Base-by-base conservation (phyloP, 2,113 vertebrate genomes). In the Mystacornis crossleyi region DNA sequence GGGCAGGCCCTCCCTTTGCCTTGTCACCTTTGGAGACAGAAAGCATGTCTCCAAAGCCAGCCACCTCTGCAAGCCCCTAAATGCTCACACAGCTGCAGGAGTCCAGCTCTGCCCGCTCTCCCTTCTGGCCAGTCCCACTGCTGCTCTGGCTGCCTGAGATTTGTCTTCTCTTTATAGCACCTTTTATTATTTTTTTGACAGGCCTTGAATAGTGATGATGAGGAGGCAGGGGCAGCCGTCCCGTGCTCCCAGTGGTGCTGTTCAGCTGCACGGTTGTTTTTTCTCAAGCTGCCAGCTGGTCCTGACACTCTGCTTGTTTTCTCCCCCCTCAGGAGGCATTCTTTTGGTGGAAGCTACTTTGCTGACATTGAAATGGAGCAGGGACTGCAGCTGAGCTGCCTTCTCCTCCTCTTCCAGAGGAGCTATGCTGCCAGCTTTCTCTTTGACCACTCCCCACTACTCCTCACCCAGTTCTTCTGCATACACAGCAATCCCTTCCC, bases 221-320 rank as follows among this genome's bases (percentile, higher is more conserved):
- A 96, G 88, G 86, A 97, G 82, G 85, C 82, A 77, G 64, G 75
- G 93, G 82, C 86, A 95, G 82, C 53, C 19, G 0, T 78, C 93
- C 93, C 78, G 85, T 92, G 71, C 36, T 96, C 95, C 93, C 92
- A 86, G 71, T 94, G 82, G 92, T 90, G 82, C 85, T 95, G 79
- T 94, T 95, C 91, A 95, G 89, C 82, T 92, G 77, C 58, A 71
- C 0, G 1, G 75, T 78, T 96, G 90, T 95, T 96, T 96, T 77
- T 97, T 69, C 80, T 96, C 92, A 96, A 92, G 90, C 92, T 97
- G 88, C 95, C 96, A 97, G 93, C 93, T 95, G 88, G 92, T 92
- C 51, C 92, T 89, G 86, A 95, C 93, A 96, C 51, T 91, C 85
- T 78, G 75, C 92, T 94, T 93, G 82, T 93, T 95, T 95, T 88